Conservation (phyloP, 2,113 vertebrate genomes). For the Pelmatolapia mariae region DNA sequence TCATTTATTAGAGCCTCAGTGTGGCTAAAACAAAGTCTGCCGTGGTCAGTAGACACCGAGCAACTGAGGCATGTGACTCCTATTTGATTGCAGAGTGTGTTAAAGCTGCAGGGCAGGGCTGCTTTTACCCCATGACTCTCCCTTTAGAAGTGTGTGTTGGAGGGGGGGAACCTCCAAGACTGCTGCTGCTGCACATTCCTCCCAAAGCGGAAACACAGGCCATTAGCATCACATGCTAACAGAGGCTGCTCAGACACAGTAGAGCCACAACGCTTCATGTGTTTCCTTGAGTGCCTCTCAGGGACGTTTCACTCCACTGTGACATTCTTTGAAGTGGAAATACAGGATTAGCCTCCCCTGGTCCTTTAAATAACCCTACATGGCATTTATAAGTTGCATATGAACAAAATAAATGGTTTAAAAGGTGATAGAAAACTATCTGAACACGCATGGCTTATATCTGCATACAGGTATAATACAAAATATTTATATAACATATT, state of each 20-base stretch:
- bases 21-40: constrained; percentile 24
- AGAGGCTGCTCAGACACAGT: neutral
- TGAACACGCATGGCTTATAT: neutral
- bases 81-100: constrained; percentile 29
- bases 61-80: constrained; percentile 46
- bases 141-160: neutral
- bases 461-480: neutral
- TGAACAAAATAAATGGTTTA: neutral
- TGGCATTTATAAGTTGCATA: neutral
- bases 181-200: constrained; percentile 49
- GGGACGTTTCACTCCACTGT: neutral
- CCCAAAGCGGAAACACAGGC: constrained; percentile 33
- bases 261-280: neutral
- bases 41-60: neutral
- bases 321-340: neutral
- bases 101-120: constrained; percentile 6
- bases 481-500: neutral
- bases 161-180: constrained; percentile 8
- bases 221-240: constrained; percentile 61
- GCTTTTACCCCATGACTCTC: constrained; percentile 37
- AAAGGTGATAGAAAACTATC: neutral
- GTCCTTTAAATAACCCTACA: neutral
- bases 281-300: neutral
- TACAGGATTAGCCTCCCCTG: neutral
- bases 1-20: constrained; percentile 8